Evolutionary conservation across 2,113 vertebrate genomes (phyloP), one percentile per base, ranked within the genome.

Genomic region (Illadopsis cleaveri): DNA sequence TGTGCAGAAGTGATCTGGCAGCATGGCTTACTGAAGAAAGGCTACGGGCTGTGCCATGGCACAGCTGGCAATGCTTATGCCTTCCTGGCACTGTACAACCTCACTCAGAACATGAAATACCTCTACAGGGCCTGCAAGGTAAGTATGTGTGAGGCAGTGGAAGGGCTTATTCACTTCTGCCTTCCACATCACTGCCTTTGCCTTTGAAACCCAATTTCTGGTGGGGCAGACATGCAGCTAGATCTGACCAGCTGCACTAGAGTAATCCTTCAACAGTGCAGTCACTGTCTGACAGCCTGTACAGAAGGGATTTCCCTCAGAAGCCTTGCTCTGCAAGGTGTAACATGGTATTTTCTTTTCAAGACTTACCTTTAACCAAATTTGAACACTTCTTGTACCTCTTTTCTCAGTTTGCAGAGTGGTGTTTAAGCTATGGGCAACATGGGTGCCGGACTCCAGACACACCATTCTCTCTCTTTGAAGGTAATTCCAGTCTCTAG

Each of bases 121-220:
- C 98, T 99, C 54, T 99, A 99, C 96, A 97, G 99, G 94, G 99
- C 99, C 80, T 99, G 99, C 95, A 99, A 99, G 99, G 99, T 99
- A 90, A 96, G 20, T 33, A 9, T 53, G 23, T 16, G 13, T 6
- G 38, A 21, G 20, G 33, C 60, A 51, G 15, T 11, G 23, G 23
- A 31, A 10, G 22, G 23, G 6, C n/a, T 76, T 42, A 3, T 1
- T 85, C 25, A 37, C 24, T 72, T 54, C 42, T 87, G 37, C n/a
- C 16, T 75, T 70, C 54, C 56, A 14, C 1, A 4, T 58, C 31
- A n/a, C 23, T 6, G 3, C 38, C 28, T 53, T 78, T 86, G 61
- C 48, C 68, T 80, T 72, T 40, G 35, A 19, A 77, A 48, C 11
- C 6, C 4, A 3, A 2, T 56, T 75, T 51, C 60, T 81, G 3